Evolutionary conservation across 2,797 vertebrate species (phyloP).

Genomic region (Astyanax mexicanus): DNA sequence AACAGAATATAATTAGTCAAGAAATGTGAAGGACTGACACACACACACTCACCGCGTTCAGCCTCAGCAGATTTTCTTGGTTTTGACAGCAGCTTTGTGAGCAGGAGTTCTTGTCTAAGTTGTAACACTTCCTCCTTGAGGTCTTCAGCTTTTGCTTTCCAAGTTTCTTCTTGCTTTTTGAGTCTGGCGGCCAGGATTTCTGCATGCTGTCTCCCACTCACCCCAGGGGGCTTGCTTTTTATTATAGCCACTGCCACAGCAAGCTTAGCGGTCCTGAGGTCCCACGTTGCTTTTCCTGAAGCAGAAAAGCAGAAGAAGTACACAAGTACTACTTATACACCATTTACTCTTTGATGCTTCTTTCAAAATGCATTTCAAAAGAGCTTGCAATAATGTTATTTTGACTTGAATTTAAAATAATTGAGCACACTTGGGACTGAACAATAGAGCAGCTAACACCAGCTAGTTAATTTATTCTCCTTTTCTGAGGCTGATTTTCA

Average conservation of each 20-base stretch:
- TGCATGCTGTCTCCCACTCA: constrained; percentile 75
- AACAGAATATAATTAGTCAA: not conserved
- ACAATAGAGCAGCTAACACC: too few species aligned
- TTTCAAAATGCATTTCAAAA: too few species aligned
- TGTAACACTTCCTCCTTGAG: constrained; percentile 86
- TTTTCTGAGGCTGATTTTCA: too few species aligned
- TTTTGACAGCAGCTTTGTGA: constrained; percentile 64
- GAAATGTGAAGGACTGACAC: too few species aligned
- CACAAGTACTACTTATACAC: not conserved
- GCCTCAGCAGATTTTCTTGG: not conserved
- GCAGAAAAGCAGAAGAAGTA: not conserved
- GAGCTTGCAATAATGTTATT: too few species aligned
- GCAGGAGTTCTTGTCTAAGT: constrained; percentile 83
- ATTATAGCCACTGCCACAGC: constrained; percentile 87
- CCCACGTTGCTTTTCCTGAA: constrained; percentile 57
- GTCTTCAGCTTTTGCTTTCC: constrained; percentile 73
- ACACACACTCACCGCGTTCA: constrained; percentile 49
- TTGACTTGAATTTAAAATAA: too few species aligned
- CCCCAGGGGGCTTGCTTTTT: constrained; percentile 77
- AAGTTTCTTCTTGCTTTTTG: constrained; percentile 67
- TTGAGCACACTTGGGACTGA: too few species aligned
- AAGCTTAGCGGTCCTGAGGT: constrained; percentile 75
- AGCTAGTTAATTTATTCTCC: too few species aligned
- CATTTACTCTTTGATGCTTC: not conserved
- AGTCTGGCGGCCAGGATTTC: constrained; percentile 74